Evolutionary conservation across 2,888 invertebrate genomes (phyloP), one percentile per base, ranked within the genome.

Genomic region (Parascotia fuliginaria): DNA sequence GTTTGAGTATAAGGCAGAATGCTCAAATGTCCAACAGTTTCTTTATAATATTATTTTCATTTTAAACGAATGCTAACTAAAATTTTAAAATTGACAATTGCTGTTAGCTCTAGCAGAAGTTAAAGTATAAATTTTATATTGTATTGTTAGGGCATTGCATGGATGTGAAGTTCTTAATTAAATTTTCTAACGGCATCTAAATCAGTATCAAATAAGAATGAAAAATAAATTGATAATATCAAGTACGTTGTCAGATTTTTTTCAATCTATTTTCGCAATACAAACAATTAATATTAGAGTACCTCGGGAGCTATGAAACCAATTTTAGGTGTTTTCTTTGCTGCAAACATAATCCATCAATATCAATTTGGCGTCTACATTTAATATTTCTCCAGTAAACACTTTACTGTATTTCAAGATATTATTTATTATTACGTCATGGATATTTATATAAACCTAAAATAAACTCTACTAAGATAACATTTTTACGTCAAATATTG

Each of bases 291-390:
- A 49, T 55, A 60, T 53, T 24, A 34, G 14, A 42, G 42, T 11
- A 40, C 52, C 68, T 55, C 43, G 28, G 32, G 53, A 46, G 55
- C 41, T 29, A 36, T 22, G 43, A 49, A 55, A 51, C 22, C 51
- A 57, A 65, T 69, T 61, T 51, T 42, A 45, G 28, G 27, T 39
- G 42, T 54, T 54, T 48, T 43, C 38, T 38, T 48, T 9, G 22
- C 40, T 40, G 9, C 19, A 42, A 54, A 50, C 14, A 51, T 40
- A 39, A 69, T 69, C 55, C 55, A 69, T 67, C 66, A 62, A 57
- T 67, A 57, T 54, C 40, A 44, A 52, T 55, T 53, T 15, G 31
- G 32, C 32, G 29, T 46, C 52, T 43, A 49, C 42, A 50, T 54
- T 61, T 53, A 43, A 52, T 56, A 55, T 50, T 46, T 40, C 22